Conservation (phyloP, 2,888 invertebrate genomes). For the Rhabditoides inermis region DNA sequence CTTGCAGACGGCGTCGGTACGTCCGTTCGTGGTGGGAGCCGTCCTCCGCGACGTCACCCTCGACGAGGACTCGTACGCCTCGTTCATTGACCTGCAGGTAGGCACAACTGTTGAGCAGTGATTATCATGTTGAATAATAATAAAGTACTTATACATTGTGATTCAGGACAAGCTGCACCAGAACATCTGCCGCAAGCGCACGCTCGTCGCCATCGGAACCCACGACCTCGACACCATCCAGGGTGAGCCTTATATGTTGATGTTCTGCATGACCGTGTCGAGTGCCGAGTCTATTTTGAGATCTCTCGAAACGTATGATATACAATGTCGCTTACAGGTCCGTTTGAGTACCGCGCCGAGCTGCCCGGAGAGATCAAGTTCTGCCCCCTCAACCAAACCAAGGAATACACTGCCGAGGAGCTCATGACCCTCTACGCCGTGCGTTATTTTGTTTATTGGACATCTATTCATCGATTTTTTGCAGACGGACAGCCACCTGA, state of each 20-base stretch:
- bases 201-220: constrained; percentile 61
- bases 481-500: constrained; percentile 81
- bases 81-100: constrained; percentile 68
- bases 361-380: constrained; percentile 79
- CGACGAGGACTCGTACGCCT: constrained; percentile 54
- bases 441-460: constrained; percentile 4
- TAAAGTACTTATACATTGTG: neutral
- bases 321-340: constrained; percentile 58
- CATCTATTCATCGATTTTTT: constrained; percentile 17
- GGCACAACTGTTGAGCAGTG: constrained; percentile 53
- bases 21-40: constrained; percentile 75
- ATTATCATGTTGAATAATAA: no score
- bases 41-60: constrained; percentile 78
- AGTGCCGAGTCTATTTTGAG: no score
- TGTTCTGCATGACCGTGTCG: no score
- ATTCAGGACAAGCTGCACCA: constrained; percentile 84
- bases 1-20: constrained; percentile 57
- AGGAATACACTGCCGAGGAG: constrained; percentile 72
- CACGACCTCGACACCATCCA: constrained; percentile 85
- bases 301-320: no score
- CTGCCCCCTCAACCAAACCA: constrained; percentile 77
- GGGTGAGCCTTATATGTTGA: no score
- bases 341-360: constrained; percentile 84
- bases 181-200: constrained; percentile 70
- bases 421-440: constrained; percentile 82